A percentile compares a stretch with the other conserved stretches of the same genome.
Conservation (phyloP, 2,113 vertebrate species). For the Psilopsiagon aymara region DNA sequence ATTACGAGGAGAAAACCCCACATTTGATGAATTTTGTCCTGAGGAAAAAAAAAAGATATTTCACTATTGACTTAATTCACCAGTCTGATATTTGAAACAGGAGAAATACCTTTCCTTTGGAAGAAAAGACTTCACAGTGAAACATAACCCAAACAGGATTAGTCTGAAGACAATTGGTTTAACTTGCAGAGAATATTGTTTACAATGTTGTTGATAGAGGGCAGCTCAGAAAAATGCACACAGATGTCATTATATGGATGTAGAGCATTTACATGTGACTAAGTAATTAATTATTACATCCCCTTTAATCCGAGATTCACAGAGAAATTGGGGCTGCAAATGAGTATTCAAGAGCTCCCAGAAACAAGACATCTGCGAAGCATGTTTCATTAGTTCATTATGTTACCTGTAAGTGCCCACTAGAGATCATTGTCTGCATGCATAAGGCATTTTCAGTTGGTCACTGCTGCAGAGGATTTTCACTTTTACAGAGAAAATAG, state of each 20-base stretch:
- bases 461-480: not conserved
- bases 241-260: constrained; percentile 1
- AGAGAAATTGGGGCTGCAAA: not conserved
- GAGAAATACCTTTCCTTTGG: not conserved
- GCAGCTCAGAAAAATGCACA: not conserved
- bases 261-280: not conserved
- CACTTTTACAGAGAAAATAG: not conserved
- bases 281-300: not conserved
- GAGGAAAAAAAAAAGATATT: not conserved
- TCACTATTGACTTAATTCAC: not conserved
- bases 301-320: not conserved
- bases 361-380: not conserved
- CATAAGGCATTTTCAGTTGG: not conserved
- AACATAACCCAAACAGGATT: constrained; percentile 32
- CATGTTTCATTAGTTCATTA: not conserved
- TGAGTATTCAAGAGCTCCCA: not conserved
- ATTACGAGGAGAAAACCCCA: constrained; percentile 35
- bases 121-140: not conserved
- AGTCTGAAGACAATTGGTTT: constrained; percentile 26
- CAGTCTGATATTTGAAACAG: not conserved
- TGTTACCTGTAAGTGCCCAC: not conserved
- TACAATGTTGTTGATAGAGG: not conserved
- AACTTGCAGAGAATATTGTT: not conserved
- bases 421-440: not conserved
- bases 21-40: not conserved